Percentiles rank a stretch among this genome's conserved stretches.
Evolutionary conservation across 1,140 invertebrate species (phyloP).

Genomic region (Euura saliciscinereae): DNA sequence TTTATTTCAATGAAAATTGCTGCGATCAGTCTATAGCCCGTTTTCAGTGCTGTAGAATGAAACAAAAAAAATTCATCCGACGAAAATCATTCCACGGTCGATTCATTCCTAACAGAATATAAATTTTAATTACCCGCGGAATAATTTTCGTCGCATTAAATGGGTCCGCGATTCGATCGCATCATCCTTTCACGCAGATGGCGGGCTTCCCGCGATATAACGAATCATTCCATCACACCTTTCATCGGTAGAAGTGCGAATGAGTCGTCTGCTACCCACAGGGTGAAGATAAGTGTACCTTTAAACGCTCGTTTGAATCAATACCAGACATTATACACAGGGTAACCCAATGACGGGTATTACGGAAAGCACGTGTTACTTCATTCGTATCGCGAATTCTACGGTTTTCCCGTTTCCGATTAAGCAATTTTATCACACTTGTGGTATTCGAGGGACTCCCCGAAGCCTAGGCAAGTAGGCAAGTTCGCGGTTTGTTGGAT

Average conservation of each 20-base stretch:
- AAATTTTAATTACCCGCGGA: too few relatives aligned
- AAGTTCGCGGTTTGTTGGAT: too few relatives aligned
- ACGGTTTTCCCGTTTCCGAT: not conserved
- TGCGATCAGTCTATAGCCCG: not conserved
- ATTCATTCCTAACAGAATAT: too few relatives aligned
- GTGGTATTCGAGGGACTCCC: too few relatives aligned
- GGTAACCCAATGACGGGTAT: not conserved
- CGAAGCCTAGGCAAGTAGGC: too few relatives aligned
- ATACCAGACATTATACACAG: not conserved
- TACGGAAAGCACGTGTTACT: not conserved
- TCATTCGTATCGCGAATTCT: not conserved
- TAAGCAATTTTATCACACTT: too few relatives aligned
- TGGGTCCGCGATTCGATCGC: too few relatives aligned
- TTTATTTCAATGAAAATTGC: conserved; percentile 18
- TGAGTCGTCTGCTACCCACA: not conserved
- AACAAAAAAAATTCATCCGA: not conserved
- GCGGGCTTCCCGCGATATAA: too few relatives aligned
- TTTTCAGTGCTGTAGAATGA: not conserved
- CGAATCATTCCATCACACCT: too few relatives aligned
- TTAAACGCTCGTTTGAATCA: conserved; percentile 2
- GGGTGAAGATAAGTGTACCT: not conserved
- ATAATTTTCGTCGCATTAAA: too few relatives aligned
- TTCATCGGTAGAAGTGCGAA: not conserved
- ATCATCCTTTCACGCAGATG: too few relatives aligned
- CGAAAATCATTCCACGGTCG: too few relatives aligned